These are phyloP conservation scores for Australoheros scitulus DNA, from an alignment of 2,113 vertebrate genomes.

Conservation along the genomic window DNA sequence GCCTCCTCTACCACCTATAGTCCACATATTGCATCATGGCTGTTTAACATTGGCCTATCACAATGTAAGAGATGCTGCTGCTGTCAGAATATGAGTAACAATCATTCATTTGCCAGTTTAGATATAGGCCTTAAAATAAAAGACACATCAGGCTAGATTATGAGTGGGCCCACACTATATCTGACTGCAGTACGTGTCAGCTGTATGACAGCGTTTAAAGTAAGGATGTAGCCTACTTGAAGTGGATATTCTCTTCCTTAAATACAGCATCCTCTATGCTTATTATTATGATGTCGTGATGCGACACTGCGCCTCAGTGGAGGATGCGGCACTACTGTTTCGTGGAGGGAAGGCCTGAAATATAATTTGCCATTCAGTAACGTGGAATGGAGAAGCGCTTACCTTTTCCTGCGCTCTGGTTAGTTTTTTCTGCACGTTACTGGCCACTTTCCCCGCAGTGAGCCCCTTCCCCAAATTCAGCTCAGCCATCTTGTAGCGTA, in stretches of 20 bases:
- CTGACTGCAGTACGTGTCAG: constrained; percentile 14
- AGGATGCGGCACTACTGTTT: constrained; percentile 55
- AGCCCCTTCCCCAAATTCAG: constrained; percentile 95
- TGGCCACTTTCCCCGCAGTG: constrained; percentile 94
- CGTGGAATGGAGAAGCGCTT: constrained; percentile 37
- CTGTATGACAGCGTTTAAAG: constrained; percentile 24
- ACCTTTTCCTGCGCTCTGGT: constrained; percentile 98
- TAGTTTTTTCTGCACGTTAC: constrained; percentile 98
- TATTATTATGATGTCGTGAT: constrained; percentile 54
- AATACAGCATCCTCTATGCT: background rate
- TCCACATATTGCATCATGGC: background rate
- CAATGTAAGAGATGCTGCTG: background rate
- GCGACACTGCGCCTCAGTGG: constrained; percentile 60
- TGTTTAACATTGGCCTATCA: background rate
- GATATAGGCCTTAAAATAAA: background rate
- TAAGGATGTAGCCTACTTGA: background rate
- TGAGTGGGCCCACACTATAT: background rate
- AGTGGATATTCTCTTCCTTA: background rate
- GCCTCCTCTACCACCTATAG: constrained; percentile 13
- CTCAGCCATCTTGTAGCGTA: constrained; percentile 90
- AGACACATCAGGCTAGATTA: background rate
- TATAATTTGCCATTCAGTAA: background rate
- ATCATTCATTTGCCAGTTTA: background rate
- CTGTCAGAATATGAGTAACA: background rate
- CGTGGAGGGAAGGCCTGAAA: constrained; percentile 32